Evolutionary conservation across 2,888 invertebrate species (phyloP).

Genomic region (Cheilosia soror): DNA sequence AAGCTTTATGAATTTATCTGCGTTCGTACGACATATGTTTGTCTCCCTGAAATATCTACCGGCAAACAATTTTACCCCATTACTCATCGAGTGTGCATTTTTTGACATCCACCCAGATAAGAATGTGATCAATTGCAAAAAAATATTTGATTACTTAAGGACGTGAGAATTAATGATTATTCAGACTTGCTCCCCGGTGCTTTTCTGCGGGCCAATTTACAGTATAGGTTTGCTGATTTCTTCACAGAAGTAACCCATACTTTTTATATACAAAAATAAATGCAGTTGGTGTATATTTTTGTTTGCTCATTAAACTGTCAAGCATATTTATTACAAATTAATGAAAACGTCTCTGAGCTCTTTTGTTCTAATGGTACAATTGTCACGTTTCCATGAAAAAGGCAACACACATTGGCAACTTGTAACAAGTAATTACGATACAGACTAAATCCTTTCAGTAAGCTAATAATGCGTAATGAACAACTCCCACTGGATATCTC

Average conservation of each 20-base stretch:
- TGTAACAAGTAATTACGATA: slow-evolving; percentile 3
- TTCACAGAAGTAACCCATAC: neutral
- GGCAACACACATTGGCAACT: neutral
- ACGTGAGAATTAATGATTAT: slow-evolving; percentile 9
- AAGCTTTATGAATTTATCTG: neutral
- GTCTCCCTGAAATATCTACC: neutral
- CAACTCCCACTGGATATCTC: slow-evolving; percentile 11
- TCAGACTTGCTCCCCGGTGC: neutral
- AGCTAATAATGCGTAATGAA: slow-evolving; percentile 15
- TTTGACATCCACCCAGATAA: slow-evolving; percentile 8
- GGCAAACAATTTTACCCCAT: neutral
- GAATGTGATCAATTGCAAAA: slow-evolving; percentile 3
- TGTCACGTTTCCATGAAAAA: neutral
- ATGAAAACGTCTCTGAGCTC: neutral
- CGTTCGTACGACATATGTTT: neutral
- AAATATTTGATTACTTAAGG: neutral
- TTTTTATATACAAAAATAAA: slow-evolving; percentile 21
- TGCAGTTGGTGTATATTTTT: neutral
- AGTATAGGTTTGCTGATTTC: slow-evolving; percentile 11
- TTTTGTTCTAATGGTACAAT: neutral
- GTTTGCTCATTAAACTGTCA: slow-evolving; percentile 25
- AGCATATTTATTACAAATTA: neutral
- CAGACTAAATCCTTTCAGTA: neutral
- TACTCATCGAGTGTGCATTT: slow-evolving; percentile 3
- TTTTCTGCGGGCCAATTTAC: slow-evolving; percentile 10